phyloP scores from a whole-genome alignment of 2,113 vertebrate genomes.

The Lepidiolamprologus cunningtoni region DNA sequence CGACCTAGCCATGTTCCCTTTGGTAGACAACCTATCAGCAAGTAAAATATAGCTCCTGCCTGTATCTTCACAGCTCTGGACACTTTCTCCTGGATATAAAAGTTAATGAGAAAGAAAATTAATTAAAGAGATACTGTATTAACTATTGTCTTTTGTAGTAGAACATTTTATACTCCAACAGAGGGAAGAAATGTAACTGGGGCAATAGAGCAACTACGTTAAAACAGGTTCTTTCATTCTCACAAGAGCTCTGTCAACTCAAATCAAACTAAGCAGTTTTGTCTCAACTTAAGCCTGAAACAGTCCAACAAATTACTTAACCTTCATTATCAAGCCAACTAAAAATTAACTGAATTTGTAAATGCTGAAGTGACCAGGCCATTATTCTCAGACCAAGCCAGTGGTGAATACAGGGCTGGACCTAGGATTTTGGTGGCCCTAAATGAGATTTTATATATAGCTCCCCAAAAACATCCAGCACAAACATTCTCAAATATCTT shows the following conservation, averaged over 20 bases:
- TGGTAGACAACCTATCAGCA: rapidly evolving
- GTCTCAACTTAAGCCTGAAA: rapidly evolving
- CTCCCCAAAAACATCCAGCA: rapidly evolving
- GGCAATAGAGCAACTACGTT: not conserved
- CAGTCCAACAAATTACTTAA: not conserved
- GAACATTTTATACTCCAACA: not conserved
- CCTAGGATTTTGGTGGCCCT: not conserved
- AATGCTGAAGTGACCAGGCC: not conserved
- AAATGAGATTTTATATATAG: rapidly evolving
- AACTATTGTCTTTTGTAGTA: not conserved
- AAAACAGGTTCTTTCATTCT: not conserved
- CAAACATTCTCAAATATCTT: too few species aligned
- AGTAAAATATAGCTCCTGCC: not conserved
- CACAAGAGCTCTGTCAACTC: rapidly evolving
- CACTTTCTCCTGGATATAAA: not conserved
- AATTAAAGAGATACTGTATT: not conserved
- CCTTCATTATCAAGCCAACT: rapidly evolving
- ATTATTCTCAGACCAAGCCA: not conserved
- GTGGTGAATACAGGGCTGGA: not conserved
- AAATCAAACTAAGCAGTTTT: not conserved
- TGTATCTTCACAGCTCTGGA: not conserved
- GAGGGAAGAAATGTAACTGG: not conserved
- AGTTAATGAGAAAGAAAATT: not conserved
- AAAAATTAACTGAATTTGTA: not conserved
- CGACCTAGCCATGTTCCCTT: rapidly evolving